Conservation (phyloP, 1,140 invertebrate species). For the Zaprionus lachaisei region DNA sequence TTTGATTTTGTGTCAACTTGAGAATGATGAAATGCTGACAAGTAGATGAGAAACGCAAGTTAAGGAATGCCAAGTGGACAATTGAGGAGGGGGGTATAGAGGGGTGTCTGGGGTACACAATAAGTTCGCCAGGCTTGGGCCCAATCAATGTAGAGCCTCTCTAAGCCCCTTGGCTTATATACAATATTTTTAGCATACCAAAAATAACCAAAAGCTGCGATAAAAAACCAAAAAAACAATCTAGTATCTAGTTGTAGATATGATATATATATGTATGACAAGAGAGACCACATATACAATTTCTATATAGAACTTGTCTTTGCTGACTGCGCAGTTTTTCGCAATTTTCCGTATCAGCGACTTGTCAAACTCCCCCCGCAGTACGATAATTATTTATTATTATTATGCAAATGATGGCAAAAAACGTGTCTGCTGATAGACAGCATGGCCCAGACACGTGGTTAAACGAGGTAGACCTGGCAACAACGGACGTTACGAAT, state of each 20-base stretch:
- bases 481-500: not conserved
- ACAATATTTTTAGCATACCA: slow-evolving; percentile 23
- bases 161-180: not conserved
- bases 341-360: slow-evolving; percentile 13
- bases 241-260: slow-evolving; percentile 16
- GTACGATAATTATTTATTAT: slow-evolving; percentile 5
- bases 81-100: not conserved
- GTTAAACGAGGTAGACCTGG: not conserved
- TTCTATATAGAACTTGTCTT: not conserved
- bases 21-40: slow-evolving; percentile 53
- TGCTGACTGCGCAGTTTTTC: slow-evolving; percentile 36
- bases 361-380: slow-evolving; percentile 29
- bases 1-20: slow-evolving; percentile 64
- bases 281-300: not conserved
- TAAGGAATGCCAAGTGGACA: slow-evolving; percentile 25
- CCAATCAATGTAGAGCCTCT: not conserved
- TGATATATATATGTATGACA: not conserved
- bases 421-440: slow-evolving; percentile 51
- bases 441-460: slow-evolving; percentile 43
- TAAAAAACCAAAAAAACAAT: not conserved
- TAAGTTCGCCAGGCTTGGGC: not conserved
- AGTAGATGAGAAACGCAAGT: slow-evolving; percentile 27
- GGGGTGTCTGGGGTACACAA: not conserved
- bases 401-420: slow-evolving; percentile 36
- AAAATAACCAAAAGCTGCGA: slow-evolving; percentile 24